Percentiles rank a stretch among this genome's conserved stretches.
These are phyloP conservation scores for Plotosus lineatus DNA, from an alignment of 2,113 vertebrate genomes.

Conservation along the genomic window DNA sequence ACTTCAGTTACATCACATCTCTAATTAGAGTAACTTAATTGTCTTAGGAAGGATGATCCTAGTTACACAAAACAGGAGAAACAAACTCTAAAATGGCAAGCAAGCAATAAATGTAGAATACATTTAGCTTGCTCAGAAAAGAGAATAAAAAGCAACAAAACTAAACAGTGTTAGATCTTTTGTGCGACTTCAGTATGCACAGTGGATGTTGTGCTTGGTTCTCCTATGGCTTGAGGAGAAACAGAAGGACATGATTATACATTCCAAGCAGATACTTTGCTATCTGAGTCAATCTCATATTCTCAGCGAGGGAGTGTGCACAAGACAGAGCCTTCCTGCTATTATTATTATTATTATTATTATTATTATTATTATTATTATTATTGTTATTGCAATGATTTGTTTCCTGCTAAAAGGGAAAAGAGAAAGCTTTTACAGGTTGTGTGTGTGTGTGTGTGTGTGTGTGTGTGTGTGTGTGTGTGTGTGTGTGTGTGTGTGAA, in stretches of 20 bases:
- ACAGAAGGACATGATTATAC: conserved; percentile 56
- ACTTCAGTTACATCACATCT: background rate
- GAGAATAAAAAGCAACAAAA: background rate
- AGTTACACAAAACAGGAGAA: background rate
- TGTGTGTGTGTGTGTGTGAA: no score
- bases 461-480: no score
- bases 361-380: conserved; percentile 63
- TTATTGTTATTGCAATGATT: conserved; percentile 64
- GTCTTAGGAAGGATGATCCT: background rate
- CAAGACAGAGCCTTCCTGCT: conserved; percentile 48
- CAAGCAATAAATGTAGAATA: background rate
- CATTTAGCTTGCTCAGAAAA: background rate
- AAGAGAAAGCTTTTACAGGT: conserved; percentile 55
- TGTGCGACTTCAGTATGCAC: background rate
- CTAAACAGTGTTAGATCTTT: background rate
- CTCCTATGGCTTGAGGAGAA: conserved; percentile 36
- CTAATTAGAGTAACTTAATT: background rate
- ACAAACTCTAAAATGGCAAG: background rate
- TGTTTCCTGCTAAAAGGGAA: conserved; percentile 56
- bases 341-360: conserved; percentile 66
- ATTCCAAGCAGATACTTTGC: conserved; percentile 55
- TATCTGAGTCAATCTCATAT: conserved; percentile 67
- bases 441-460: conserved; percentile 58
- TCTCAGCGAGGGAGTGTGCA: conserved; percentile 41
- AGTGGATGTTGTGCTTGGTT: background rate